These are phyloP conservation scores for Galleria mellonella DNA, from an alignment of 1,140 invertebrate genomes.

Conservation along the genomic window DNA sequence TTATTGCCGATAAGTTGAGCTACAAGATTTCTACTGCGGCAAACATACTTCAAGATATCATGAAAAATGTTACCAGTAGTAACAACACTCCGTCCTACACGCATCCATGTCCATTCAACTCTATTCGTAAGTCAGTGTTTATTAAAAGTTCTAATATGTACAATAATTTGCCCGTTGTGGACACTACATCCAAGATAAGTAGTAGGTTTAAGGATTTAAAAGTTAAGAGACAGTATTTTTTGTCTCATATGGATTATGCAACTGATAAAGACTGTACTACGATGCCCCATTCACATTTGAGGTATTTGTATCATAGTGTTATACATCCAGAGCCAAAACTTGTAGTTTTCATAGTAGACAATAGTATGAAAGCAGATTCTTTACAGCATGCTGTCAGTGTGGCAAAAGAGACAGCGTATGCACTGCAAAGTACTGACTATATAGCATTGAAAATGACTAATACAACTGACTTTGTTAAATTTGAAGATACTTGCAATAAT, in stretches of 20 bases:
- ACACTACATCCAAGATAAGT: slow-evolving; percentile 45
- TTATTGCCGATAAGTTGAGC: slow-evolving; percentile 50
- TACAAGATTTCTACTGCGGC: slow-evolving; percentile 54
- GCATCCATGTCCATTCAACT: slow-evolving; percentile 67
- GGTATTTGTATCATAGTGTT: slow-evolving; percentile 62
- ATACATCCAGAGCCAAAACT: slow-evolving; percentile 63
- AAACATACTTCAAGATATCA: slow-evolving; percentile 46
- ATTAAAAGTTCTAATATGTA: slow-evolving; percentile 55
- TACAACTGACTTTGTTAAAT: slow-evolving; percentile 56
- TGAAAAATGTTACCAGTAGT: slow-evolving; percentile 47
- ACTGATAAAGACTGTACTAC: slow-evolving; percentile 62
- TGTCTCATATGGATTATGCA: slow-evolving; percentile 63
- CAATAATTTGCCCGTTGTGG: slow-evolving; percentile 30
- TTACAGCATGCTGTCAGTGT: slow-evolving; percentile 55
- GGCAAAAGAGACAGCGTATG: slow-evolving; percentile 51
- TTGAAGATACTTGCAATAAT: slow-evolving; percentile 54
- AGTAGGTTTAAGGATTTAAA: slow-evolving; percentile 63
- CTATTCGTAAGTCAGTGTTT: slow-evolving; percentile 62
- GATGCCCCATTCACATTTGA: slow-evolving; percentile 55
- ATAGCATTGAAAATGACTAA: slow-evolving; percentile 60
- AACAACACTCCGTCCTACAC: slow-evolving; percentile 60
- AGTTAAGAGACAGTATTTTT: slow-evolving; percentile 66
- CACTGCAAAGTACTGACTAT: slow-evolving; percentile 49
- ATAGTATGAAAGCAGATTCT: slow-evolving; percentile 42
- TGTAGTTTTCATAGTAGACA: slow-evolving; percentile 61